A percentile compares a stretch with the other conserved stretches of the same genome.
Conservation (phyloP, 2,797 vertebrate genomes). For the Channallabes apus region DNA sequence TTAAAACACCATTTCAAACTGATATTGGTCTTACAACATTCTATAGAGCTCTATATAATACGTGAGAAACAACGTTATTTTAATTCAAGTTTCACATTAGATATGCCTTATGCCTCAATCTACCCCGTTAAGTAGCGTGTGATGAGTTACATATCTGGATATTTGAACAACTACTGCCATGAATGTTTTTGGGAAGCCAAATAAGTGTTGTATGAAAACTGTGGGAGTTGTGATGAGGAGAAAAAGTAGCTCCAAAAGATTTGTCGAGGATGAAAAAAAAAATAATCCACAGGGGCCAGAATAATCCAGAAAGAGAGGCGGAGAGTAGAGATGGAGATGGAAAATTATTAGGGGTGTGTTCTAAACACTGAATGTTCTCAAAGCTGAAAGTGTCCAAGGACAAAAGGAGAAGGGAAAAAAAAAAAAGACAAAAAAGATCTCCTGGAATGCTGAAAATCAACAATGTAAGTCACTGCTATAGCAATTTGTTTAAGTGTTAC, state of each 20-base stretch:
- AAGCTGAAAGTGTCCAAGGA: constrained; percentile 46
- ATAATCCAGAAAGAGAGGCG: constrained; percentile 11
- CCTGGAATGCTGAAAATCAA: constrained; percentile 59
- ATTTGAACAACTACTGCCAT: neutral
- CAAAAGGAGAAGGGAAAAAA: constrained; percentile 14
- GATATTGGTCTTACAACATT: neutral
- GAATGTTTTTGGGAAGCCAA: neutral
- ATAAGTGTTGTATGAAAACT: neutral
- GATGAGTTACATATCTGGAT: neutral
- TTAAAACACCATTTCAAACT: neutral
- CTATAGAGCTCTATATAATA: neutral
- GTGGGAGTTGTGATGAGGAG: constrained; percentile 29
- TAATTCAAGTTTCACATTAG: no score
- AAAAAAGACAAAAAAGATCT: constrained; percentile 22
- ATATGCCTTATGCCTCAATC: neutral
- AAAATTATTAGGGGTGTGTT: constrained; percentile 43
- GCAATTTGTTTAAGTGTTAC: constrained; percentile 73
- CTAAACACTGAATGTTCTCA: constrained; percentile 46
- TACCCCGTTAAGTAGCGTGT: no score
- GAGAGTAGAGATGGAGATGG: neutral
- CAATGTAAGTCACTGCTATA: constrained; percentile 59
- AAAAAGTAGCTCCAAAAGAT: constrained; percentile 35
- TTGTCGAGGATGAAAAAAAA: constrained; percentile 39
- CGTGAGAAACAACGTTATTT: neutral
- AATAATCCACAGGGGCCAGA: constrained; percentile 41